These are phyloP conservation scores for Sarcophaga peregrina DNA, from an alignment of 1,140 invertebrate species.

Conservation along the genomic window DNA sequence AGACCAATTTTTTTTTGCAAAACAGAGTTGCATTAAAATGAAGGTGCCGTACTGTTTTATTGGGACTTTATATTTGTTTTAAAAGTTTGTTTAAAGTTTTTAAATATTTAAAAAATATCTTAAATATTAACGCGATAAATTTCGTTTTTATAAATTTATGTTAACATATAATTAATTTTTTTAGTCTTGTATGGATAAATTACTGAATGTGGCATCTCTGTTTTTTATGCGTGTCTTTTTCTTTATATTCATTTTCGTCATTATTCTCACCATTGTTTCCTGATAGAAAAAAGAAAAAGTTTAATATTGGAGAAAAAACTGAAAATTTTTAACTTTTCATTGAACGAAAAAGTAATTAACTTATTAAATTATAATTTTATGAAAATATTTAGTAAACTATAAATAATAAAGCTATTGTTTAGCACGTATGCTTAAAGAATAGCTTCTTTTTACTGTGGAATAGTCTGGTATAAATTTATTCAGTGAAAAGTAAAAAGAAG, in stretches of 20 bases:
- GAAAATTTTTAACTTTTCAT: neutral
- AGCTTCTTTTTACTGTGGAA: too few relatives aligned
- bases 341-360: constrained; percentile 16
- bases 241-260: constrained; percentile 35
- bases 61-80: neutral
- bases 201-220: constrained; percentile 2
- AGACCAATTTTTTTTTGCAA: constrained; percentile 7
- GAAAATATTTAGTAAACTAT: too few relatives aligned
- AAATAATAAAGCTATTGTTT: too few relatives aligned
- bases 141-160: too few relatives aligned
- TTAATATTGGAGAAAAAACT: constrained; percentile 32
- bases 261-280: constrained; percentile 37
- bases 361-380: too few relatives aligned
- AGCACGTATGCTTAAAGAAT: too few relatives aligned
- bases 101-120: too few relatives aligned
- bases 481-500: neutral
- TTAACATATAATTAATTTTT: too few relatives aligned
- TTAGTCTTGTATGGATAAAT: too few relatives aligned
- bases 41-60: neutral
- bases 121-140: too few relatives aligned
- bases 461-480: neutral
- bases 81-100: neutral
- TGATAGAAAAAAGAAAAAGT: constrained; percentile 28
- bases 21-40: constrained; percentile 5
- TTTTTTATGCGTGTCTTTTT: neutral